These are phyloP conservation scores for Hedychridium roseum DNA, from an alignment of 2,888 invertebrate genomes.

Conservation along the genomic window DNA sequence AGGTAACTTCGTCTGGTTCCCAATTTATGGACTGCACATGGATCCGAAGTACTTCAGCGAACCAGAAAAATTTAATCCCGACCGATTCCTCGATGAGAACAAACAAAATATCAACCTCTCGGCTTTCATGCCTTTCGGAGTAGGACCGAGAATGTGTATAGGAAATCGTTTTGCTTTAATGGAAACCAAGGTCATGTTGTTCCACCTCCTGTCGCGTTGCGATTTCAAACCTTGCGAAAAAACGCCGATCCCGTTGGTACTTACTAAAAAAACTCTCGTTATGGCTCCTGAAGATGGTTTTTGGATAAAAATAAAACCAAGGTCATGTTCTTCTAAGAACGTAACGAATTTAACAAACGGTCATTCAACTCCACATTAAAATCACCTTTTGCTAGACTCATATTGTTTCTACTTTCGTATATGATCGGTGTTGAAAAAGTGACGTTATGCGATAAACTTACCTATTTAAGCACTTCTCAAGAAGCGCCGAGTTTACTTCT, in stretches of 20 bases:
- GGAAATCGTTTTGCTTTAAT: conserved; percentile 47
- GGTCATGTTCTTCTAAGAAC: conserved; percentile 8
- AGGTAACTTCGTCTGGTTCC: conserved; percentile 50
- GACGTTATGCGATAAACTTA: too few relatives aligned
- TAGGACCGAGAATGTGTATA: conserved; percentile 59
- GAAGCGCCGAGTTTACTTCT: too few relatives aligned
- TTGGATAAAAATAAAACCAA: conserved; percentile 37
- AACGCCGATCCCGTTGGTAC: conserved; percentile 32
- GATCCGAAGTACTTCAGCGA: conserved; percentile 57
- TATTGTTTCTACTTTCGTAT: too few relatives aligned
- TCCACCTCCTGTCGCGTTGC: conserved; percentile 37
- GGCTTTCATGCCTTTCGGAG: conserved; percentile 58
- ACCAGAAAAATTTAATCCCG: conserved; percentile 61
- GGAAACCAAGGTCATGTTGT: conserved; percentile 37
- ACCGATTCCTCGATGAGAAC: conserved; percentile 48
- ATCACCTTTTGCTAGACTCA: too few relatives aligned
- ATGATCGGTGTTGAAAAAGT: too few relatives aligned
- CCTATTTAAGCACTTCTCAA: too few relatives aligned
- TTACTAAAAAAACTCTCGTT: conserved; percentile 22
- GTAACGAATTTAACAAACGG: too few relatives aligned
- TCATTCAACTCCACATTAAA: too few relatives aligned
- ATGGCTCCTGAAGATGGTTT: conserved; percentile 37
- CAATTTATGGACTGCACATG: conserved; percentile 54
- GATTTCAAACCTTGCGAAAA: conserved; percentile 31
- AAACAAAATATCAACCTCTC: conserved; percentile 44